Percentiles rank a stretch among this genome's conserved stretches.
Conservation (phyloP, 2,113 vertebrate species). For the Lamprologus callipterus region DNA sequence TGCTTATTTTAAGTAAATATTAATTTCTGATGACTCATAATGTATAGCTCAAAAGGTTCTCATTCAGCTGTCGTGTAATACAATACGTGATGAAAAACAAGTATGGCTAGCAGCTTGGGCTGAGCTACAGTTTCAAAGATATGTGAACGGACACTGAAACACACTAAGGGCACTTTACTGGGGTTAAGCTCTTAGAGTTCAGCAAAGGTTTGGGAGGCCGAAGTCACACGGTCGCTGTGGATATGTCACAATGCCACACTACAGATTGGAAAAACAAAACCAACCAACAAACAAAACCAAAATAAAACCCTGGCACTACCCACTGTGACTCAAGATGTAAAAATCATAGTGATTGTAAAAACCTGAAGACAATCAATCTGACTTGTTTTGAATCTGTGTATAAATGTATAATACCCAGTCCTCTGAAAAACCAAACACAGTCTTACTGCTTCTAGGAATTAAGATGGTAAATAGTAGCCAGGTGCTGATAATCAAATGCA, state of each 20-base stretch:
- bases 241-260: not conserved
- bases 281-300: not conserved
- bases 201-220: not conserved
- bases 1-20: not conserved
- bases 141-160: not conserved
- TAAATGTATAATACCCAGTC: not conserved
- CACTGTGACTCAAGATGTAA: not conserved
- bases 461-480: not conserved
- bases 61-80: not conserved
- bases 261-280: not conserved
- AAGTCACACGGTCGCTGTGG: not conserved
- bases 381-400: not conserved
- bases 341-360: not conserved
- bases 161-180: not conserved
- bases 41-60: not conserved
- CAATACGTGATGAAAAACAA: not conserved
- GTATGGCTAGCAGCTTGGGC: not conserved
- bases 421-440: not conserved
- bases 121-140: not conserved
- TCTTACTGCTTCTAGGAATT: not conserved
- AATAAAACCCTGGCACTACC: not conserved
- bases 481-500: not conserved
- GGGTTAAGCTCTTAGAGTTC: not conserved
- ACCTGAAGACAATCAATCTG: not conserved
- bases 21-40: not conserved